These are phyloP conservation scores for Lathronympha strigana DNA, from an alignment of 2,888 invertebrate species.

Conservation along the genomic window DNA sequence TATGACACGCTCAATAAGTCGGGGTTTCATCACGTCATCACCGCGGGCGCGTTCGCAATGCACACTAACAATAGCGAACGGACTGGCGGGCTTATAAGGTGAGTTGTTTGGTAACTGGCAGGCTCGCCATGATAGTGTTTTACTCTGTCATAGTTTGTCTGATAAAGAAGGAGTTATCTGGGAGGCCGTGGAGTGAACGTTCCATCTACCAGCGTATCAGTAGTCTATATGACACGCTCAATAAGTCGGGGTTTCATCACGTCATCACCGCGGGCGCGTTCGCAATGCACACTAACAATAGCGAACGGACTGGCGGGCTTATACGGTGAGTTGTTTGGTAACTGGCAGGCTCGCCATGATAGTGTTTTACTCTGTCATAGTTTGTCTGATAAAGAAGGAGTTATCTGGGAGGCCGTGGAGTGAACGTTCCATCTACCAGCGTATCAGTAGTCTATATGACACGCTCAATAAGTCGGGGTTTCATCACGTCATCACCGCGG, in stretches of 20 bases:
- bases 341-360: neutral
- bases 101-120: slow-evolving; percentile 41
- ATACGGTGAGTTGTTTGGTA: slow-evolving; percentile 84
- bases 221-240: slow-evolving; percentile 94
- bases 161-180: too few species aligned
- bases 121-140: neutral
- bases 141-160: too few species aligned
- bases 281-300: slow-evolving; percentile 93
- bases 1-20: slow-evolving; percentile 94
- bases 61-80: slow-evolving; percentile 91
- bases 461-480: slow-evolving; percentile 93
- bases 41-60: slow-evolving; percentile 96
- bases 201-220: too few species aligned
- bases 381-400: too few species aligned
- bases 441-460: too few species aligned
- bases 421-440: too few species aligned
- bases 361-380: too few species aligned
- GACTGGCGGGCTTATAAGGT: slow-evolving; percentile 95
- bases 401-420: too few species aligned
- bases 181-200: too few species aligned
- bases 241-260: slow-evolving; percentile 94
- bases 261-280: slow-evolving; percentile 96
- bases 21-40: slow-evolving; percentile 94
- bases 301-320: slow-evolving; percentile 92
- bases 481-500: slow-evolving; percentile 95